Evolutionary conservation across 2,113 vertebrate genomes (phyloP), one percentile per base, ranked within the genome.

Genomic region (Nothocercus nigrocapillus): DNA sequence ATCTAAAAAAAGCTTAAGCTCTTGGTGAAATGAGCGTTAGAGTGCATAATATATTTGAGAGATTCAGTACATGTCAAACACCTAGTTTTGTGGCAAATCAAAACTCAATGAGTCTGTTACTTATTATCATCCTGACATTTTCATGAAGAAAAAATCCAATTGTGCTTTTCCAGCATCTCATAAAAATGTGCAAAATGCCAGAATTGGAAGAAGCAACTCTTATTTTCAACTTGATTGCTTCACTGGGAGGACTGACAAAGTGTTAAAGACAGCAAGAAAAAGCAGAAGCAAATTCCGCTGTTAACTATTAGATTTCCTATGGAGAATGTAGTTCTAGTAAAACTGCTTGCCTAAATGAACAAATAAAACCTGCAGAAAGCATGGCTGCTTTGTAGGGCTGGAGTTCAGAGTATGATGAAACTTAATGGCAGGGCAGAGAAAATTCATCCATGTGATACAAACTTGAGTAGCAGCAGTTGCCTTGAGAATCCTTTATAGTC

Each of bases 111-210:
- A 76, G 74, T 92, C 88, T 93, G 88, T 74, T 83, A 44, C 70
- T 93, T 79, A 58, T 88, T 96, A 80, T 25, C 77, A 56, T 80
- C 75, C 93, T 45, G 30, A 9, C 3, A 0, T 82, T 94, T 90
- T 74, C 10, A 63, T 11, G 28, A 40, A 34, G 45, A 45, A 44
- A 62, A 0, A 74, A 67, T 20, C 40, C 47, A 76, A 1, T 4
- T 72, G 58, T 75, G 70, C 47, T 90, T 89, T 96, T 87, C 40
- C 70, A 89, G 44, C 2, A 0, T 93, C 69, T 86, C 61, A 21
- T 89, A 89, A 96, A 94, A 93, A 89, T 1, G 80, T 87, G 92
- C n/a, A 95, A 91, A 91, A 82, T 88, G 59, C 76, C 73, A 92
- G 88, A 96, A 62, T 18, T 92, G 94, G 85, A 96, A 93, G 88